These are phyloP conservation scores for Cotesia typhae DNA, from an alignment of 1,140 invertebrate genomes.

Conservation along the genomic window DNA sequence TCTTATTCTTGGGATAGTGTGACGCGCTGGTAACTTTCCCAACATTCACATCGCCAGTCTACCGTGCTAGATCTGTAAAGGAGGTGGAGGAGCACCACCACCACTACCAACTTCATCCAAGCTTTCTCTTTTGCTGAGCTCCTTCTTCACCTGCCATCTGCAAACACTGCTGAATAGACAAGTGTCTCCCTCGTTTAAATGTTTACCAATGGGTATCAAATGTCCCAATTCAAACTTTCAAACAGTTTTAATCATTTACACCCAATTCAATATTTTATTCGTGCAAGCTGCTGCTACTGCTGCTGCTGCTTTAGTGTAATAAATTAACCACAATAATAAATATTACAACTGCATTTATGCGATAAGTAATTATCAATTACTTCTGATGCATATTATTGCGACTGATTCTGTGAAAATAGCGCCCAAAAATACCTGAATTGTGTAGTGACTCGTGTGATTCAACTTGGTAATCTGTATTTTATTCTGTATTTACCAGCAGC, in stretches of 20 bases:
- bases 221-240: slow-evolving; percentile 18
- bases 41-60: slow-evolving; percentile 6
- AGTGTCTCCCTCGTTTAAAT: slow-evolving; percentile 32
- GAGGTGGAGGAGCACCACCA: background rate
- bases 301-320: no score
- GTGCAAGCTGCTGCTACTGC: no score
- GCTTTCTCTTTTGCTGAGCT: background rate
- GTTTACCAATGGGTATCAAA: slow-evolving; percentile 38
- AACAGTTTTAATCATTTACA: no score
- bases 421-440: background rate
- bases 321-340: no score
- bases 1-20: slow-evolving; percentile 59
- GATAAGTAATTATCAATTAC: no score
- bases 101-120: no score
- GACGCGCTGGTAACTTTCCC: slow-evolving; percentile 31
- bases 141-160: slow-evolving; percentile 25
- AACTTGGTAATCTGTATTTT: slow-evolving; percentile 38
- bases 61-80: slow-evolving; percentile 27
- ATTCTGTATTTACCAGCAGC: slow-evolving; percentile 54
- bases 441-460: slow-evolving; percentile 15
- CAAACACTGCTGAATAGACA: slow-evolving; percentile 27
- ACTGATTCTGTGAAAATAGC: no score
- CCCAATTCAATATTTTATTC: no score
- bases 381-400: no score
- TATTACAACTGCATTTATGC: no score